Base-by-base conservation (phyloP, 2,113 vertebrate species). In the Cyanoramphus novaezelandiae region DNA sequence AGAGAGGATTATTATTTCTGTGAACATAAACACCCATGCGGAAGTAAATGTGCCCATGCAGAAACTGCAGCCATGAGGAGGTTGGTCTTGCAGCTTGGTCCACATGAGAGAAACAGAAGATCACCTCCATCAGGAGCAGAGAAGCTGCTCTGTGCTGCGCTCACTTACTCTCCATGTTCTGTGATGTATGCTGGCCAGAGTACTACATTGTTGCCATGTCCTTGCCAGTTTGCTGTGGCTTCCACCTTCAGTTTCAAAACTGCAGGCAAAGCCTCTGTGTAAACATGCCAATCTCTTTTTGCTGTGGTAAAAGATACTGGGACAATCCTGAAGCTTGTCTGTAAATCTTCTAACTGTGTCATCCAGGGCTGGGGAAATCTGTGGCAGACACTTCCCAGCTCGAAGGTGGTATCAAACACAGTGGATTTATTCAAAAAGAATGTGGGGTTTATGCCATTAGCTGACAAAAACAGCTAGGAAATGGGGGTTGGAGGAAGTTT, bases 221-320 rank as follows among this genome's bases (percentile, higher is more conserved):
- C 17, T 72, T 46, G 19, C 21, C 13, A 13, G 33, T 57, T 60
- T 19, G 9, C 46, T 75, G 21, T 52, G 20, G 6, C 29, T 71
- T 41, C 33, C 46, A 17, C 7, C 10, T 47, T 52, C 35, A 7
- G 13, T 39, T 65, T 52, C 24, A 18, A 33, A 29, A 25, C 6
- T 9, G 6, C 60, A 39, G 37, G 31, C 52, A 52, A 70, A 47
- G 49, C 75, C 7, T 17, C 14, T 57, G 31, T 49, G 15, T 64
- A 52, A 31, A 11, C 15, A 25, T 29, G 7, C 2, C n/a, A 15
- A 3, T 25, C 52, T 46, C 53, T 57, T 57, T 84, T 41, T 74
- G 12, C 39, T 50, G 3, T 11, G 9, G 5, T 16, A 69, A 28
- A 28, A 46, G 14, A 2, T 21, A 41, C 5, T 0, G 0, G 14